Percentiles rank a stretch among this genome's conserved stretches.
Evolutionary conservation across 2,888 invertebrate species (phyloP).

Genomic region (Drosophila mulleri): DNA sequence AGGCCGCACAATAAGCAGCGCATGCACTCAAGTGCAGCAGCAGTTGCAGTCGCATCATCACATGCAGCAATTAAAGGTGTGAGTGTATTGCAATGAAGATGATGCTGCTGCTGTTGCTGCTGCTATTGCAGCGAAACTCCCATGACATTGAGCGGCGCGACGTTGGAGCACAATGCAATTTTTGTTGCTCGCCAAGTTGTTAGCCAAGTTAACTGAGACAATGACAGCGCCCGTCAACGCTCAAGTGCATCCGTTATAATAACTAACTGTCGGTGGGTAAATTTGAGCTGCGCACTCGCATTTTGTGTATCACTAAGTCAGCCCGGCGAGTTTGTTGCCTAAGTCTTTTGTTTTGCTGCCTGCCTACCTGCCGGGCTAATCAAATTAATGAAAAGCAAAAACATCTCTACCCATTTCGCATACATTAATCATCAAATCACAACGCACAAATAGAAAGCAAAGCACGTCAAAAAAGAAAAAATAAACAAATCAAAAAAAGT

Average conservation of each 20-base stretch:
- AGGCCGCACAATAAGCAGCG: slow-evolving; percentile 60
- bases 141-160: slow-evolving; percentile 78
- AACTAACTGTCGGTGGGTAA: slow-evolving; percentile 67
- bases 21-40: slow-evolving; percentile 58
- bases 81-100: slow-evolving; percentile 43
- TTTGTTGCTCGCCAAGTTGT: slow-evolving; percentile 41
- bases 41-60: slow-evolving; percentile 30
- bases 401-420: slow-evolving; percentile 27
- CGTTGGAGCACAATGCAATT: slow-evolving; percentile 60
- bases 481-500: slow-evolving; percentile 12
- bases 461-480: slow-evolving; percentile 23
- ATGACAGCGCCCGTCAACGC: slow-evolving; percentile 65
- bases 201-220: slow-evolving; percentile 62
- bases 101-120: slow-evolving; percentile 34
- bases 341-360: slow-evolving; percentile 43
- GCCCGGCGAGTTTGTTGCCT: slow-evolving; percentile 41
- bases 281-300: slow-evolving; percentile 15
- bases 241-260: slow-evolving; percentile 77
- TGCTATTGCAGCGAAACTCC: slow-evolving; percentile 56
- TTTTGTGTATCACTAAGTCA: slow-evolving; percentile 46
- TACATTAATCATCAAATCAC: slow-evolving; percentile 53
- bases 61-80: slow-evolving; percentile 70
- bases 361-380: slow-evolving; percentile 39
- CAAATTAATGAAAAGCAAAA: slow-evolving; percentile 48
- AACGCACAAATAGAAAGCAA: slow-evolving; percentile 63